Evolutionary conservation across 2,113 vertebrate genomes (phyloP).

Genomic region (Diglossa brunneiventris): DNA sequence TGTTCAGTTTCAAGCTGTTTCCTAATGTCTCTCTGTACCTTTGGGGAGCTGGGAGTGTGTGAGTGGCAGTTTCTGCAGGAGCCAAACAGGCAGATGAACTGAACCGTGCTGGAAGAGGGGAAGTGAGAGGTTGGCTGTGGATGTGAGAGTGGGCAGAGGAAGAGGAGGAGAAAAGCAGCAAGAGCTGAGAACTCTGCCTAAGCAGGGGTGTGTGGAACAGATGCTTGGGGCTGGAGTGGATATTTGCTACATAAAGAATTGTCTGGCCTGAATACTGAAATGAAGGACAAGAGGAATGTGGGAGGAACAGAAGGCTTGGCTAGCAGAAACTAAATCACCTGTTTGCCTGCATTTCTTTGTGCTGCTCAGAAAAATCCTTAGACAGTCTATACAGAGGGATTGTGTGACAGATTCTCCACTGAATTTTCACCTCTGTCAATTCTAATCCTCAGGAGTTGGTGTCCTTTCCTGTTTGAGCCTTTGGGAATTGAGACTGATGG

Average conservation of each 20-base stretch:
- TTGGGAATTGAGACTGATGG: neutral
- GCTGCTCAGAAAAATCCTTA: neutral
- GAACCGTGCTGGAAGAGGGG: neutral
- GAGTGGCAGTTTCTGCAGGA: neutral
- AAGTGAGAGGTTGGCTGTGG: conserved; percentile 1
- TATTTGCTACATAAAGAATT: neutral
- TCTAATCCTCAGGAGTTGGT: neutral
- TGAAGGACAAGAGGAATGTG: neutral
- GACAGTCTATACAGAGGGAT: neutral
- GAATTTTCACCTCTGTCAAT: neutral
- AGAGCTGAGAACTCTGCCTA: neutral
- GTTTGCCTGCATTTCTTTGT: neutral
- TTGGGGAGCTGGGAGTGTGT: neutral
- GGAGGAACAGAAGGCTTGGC: neutral
- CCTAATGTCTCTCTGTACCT: neutral
- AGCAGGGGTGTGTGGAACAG: neutral
- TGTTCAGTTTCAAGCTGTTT: neutral
- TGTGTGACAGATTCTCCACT: neutral
- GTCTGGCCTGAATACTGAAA: neutral
- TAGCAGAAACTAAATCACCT: neutral
- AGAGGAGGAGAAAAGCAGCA: neutral
- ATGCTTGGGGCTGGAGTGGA: neutral
- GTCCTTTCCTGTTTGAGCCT: neutral
- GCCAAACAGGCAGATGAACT: neutral
- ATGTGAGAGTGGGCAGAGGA: conserved; percentile 6